These are phyloP conservation scores for Lipophrys pholis DNA, from an alignment of 2,113 vertebrate species.

Conservation along the genomic window DNA sequence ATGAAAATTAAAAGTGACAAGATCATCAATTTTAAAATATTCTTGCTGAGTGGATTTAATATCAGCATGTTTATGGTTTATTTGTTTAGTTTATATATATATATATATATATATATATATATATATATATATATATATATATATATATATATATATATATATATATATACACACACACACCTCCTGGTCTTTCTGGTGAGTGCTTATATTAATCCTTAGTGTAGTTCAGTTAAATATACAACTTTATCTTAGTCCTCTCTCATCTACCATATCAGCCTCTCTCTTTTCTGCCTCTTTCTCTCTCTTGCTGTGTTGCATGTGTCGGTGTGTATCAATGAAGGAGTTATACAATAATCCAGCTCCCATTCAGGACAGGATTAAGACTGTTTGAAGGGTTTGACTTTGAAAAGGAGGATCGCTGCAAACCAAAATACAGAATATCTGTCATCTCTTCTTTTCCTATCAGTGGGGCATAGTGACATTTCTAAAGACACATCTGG, in stretches of 20 bases:
- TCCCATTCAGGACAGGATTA: constrained; percentile 78
- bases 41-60: not conserved
- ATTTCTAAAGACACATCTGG: constrained; percentile 79
- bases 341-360: constrained; percentile 74
- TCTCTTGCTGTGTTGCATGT: constrained; percentile 36
- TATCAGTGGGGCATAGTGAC: constrained; percentile 54
- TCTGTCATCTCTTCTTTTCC: constrained; percentile 70
- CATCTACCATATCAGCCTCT: constrained; percentile 7
- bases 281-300: not conserved
- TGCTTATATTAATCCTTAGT: constrained; percentile 14
- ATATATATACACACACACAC: too few species aligned
- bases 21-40: not conserved
- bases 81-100: too few species aligned
- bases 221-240: constrained; percentile 32
- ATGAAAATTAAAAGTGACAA: constrained; percentile 2
- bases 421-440: constrained; percentile 71
- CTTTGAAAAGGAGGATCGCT: constrained; percentile 67
- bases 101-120: too few species aligned
- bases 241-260: constrained; percentile 38
- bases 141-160: too few species aligned
- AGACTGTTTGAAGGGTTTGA: constrained; percentile 72
- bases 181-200: not conserved
- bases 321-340: constrained; percentile 56
- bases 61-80: not conserved
- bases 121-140: too few species aligned